Base-by-base conservation (phyloP, 2,888 invertebrate species). In the Brachyptera risi region DNA sequence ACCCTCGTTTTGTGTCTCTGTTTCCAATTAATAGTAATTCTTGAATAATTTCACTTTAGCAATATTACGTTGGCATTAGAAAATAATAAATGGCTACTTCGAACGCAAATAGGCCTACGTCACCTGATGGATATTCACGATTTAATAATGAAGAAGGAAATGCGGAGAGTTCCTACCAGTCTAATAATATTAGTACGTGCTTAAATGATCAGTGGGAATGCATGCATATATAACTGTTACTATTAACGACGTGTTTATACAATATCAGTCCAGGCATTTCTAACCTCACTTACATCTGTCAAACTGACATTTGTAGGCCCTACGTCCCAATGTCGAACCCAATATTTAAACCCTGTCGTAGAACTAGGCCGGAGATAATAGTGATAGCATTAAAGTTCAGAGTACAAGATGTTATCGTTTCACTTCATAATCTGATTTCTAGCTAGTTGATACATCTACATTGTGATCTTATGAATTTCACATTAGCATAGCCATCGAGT, bases 101-200 rank as follows among this genome's bases (percentile, higher is more conserved):
- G 73, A 74, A 80, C 71, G 80, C 80, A 76, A 78, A 79, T 74
- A 80, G 81, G 71, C 79, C 82, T 71, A 73, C 75, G n/a, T n/a
- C n/a, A 66, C 78, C 82, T 70, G 83, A 83, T 72, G 83, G 84
- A 63, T 84, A 84, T 74, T 81, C 82, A 76, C 78, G 81, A 72
- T 84, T 84, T 72, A 80, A 80, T 75, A 83, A 84, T 75, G 83
- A 83, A 66, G 67, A 71, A 23, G 73, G 73, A 61, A 68, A 66
- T 56, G 47, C 62, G 35, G 73, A 74, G 67, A 71, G 72, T 58
- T 80, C 82, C 71, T 84, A 84, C 75, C 83, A 84, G 71, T 82
- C 84, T 66, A 83, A 83, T 71, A 78, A 78, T 70, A 72, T 79
- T 75, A 81, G 83, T 84, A 80, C 80, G 81, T 72, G 26, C 71